These are phyloP conservation scores for Halcyon malimbica DNA, from an alignment of 2,113 vertebrate genomes.

Conservation along the genomic window DNA sequence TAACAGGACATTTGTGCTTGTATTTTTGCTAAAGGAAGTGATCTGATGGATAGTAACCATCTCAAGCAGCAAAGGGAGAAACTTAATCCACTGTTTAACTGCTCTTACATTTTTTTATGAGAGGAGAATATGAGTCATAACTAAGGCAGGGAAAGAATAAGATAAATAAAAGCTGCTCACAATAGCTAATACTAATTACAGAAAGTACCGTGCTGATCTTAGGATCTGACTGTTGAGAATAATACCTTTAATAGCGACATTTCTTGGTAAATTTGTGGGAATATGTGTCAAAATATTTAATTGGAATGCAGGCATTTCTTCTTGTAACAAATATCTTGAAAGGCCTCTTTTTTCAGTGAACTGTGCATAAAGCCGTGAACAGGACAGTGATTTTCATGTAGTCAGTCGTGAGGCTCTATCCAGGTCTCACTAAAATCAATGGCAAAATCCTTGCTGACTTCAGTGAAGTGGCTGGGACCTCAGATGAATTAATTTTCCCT, in stretches of 20 bases:
- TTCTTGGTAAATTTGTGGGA: background rate
- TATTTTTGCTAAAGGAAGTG: background rate
- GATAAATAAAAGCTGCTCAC: constrained; percentile 35
- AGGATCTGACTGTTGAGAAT: background rate
- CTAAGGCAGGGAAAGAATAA: background rate
- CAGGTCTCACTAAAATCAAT: background rate
- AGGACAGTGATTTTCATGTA: background rate
- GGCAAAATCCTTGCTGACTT: background rate
- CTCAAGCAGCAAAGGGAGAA: background rate
- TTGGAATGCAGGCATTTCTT: background rate
- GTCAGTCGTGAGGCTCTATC: background rate
- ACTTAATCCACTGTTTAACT: background rate
- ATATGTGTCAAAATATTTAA: background rate
- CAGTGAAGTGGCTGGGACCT: background rate
- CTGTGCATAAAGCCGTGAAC: background rate
- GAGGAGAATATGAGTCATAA: constrained; percentile 42
- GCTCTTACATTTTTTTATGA: background rate
- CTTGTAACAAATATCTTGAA: background rate
- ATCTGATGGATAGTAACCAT: background rate
- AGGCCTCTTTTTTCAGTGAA: background rate
- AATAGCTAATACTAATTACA: background rate
- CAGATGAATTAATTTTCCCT: background rate
- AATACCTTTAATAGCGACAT: background rate
- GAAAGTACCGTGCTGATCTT: background rate
- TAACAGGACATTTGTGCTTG: background rate